These are phyloP conservation scores for Tachyglossus aculeatus DNA, from an alignment of 2,797 vertebrate species.

Conservation along the genomic window DNA sequence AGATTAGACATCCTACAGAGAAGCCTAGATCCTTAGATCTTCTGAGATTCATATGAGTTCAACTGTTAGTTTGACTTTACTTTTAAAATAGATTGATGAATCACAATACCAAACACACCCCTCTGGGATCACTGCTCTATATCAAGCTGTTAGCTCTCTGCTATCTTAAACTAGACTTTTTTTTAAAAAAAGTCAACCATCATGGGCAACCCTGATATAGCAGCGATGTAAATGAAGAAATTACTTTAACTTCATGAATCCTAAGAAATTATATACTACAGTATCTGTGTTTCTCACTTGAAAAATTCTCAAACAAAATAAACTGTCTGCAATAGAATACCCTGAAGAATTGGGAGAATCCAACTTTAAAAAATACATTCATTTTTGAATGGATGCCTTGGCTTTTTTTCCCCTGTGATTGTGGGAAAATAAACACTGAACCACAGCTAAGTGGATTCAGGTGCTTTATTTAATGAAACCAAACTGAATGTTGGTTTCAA, in stretches of 20 bases:
- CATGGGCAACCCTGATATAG: constrained; percentile 9
- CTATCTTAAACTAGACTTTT: constrained; percentile 2
- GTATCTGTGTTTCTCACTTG: constrained; percentile 15
- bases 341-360: not conserved
- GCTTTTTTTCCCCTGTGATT: not conserved
- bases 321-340: not conserved
- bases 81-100: constrained; percentile 21
- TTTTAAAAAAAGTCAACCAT: constrained; percentile 32
- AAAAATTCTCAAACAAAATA: constrained; percentile 23
- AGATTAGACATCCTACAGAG: not conserved
- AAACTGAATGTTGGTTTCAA: not conserved
- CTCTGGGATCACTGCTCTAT: not conserved
- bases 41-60: constrained; percentile 20
- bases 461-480: not conserved
- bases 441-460: not conserved
- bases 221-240: constrained; percentile 14
- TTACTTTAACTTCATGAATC: constrained; percentile 16
- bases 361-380: not conserved
- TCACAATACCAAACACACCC: constrained; percentile 16
- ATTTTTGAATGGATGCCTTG: not conserved
- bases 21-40: not conserved
- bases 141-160: constrained; percentile 24
- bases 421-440: constrained; percentile 17
- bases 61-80: constrained; percentile 16
- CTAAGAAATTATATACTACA: not conserved